Evolutionary conservation across 2,113 vertebrate genomes (phyloP).

Genomic region (Ranitomeya variabilis): DNA sequence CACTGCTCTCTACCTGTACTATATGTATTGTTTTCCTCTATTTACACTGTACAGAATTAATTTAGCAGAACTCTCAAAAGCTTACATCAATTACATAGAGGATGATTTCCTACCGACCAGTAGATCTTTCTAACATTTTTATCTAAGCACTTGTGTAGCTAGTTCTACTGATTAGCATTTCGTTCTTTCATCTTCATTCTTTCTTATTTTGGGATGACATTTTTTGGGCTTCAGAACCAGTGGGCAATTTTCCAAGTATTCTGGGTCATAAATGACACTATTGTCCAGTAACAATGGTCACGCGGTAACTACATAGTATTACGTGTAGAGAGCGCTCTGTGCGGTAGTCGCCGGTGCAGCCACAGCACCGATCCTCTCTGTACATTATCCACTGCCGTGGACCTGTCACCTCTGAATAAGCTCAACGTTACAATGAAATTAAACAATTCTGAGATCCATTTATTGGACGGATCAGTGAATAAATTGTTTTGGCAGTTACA

Average conservation of each 20-base stretch:
- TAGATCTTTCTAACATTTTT: too few species aligned
- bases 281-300: neutral
- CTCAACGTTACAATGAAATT: conserved; percentile 34
- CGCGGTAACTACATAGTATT: neutral
- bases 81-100: neutral
- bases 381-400: conserved; percentile 14
- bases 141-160: neutral
- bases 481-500: conserved; percentile 54
- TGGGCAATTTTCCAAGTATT: neutral
- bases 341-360: neutral
- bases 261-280: neutral
- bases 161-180: neutral
- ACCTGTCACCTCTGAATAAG: conserved; percentile 11
- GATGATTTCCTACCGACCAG: too few species aligned
- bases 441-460: conserved; percentile 51
- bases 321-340: neutral
- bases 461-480: conserved; percentile 54
- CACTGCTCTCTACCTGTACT: neutral
- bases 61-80: too few species aligned
- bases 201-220: neutral
- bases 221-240: neutral
- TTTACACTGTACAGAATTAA: too few species aligned
- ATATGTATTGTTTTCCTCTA: neutral
- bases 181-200: neutral
- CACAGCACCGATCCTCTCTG: neutral